Evolutionary conservation across 2,888 invertebrate species (phyloP), one percentile per base, ranked within the genome.

Genomic region (Anoplius nigerrimus): DNA sequence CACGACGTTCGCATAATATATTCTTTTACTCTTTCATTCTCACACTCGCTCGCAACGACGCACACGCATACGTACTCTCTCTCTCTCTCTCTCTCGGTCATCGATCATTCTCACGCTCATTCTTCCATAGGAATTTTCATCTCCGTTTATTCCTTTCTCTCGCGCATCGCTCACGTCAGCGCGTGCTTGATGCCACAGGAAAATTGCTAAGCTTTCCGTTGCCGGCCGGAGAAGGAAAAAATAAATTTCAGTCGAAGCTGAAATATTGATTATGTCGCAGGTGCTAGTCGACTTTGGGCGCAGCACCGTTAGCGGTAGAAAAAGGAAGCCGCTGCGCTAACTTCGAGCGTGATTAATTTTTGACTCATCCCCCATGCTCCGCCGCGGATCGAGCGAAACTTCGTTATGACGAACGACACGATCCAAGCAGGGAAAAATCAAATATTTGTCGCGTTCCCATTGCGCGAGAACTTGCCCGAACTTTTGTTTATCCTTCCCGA

Each of bases 361-460:
- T 53, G 27, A 46, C 56, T 66, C 60, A 51, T 60, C 43, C 43
- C 62, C 52, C 55, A n/a, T n/a, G n/a, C 46, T 51, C 34, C 56
- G 48, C 60, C 43, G 53, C 65, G 62, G 62, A 52, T 54, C 24
- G 51, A 53, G 53, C 52, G 62, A 66, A 62, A 66, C 53, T 60
- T 55, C 59, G 62, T 54, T 60, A 57, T 62, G 60, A 70, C 62
- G 56, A 43, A 69, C 62, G 65, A 71, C 42, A 62, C 18, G 62
- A 51, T 22, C 55, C 20, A 69, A 72, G 66, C 60, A 62, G 51
- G 24, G 27, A 52, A 42, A 58, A 57, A 6, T 68, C 68, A 65
- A 56, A 72, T 63, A 66, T 63, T 71, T 72, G 45, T 70, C 57
- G 57, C 51, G 54, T 61, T 48, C 46, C 34, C 43, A 22, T 46